Percentiles rank a stretch among this genome's conserved stretches.
phyloP scores from a whole-genome alignment of 2,888 invertebrate species.

The Pseudoips prasinana region DNA sequence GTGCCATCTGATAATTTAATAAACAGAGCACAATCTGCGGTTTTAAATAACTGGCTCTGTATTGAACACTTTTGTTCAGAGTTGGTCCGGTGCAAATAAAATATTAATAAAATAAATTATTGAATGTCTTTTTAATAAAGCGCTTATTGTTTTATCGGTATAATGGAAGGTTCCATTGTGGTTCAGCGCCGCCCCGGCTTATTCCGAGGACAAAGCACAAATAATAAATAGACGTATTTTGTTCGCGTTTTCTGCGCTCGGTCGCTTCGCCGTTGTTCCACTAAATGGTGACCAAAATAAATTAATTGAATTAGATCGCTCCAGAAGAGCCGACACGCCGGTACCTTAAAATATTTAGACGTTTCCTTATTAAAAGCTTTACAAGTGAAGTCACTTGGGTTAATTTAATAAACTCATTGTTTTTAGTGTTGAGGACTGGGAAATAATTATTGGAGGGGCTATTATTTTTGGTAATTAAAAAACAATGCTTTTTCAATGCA shows the following conservation, averaged over 20 bases:
- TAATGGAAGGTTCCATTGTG: conserved; percentile 69
- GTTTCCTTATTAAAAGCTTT: conserved; percentile 48
- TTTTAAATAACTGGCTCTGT: conserved; percentile 37
- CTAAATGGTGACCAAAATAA: conserved; percentile 74
- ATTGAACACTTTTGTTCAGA: conserved; percentile 66
- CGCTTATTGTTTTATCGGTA: conserved; percentile 75
- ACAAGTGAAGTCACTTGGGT: conserved; percentile 48
- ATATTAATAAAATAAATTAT: conserved; percentile 79
- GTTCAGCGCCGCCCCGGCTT: conserved; percentile 62
- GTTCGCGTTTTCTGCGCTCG: conserved; percentile 69
- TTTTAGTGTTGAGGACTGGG: conserved; percentile 22
- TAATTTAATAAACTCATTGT: conserved; percentile 50
- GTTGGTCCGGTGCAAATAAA: conserved; percentile 65
- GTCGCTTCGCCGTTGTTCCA: conserved; percentile 71
- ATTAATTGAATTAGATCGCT: conserved; percentile 78
- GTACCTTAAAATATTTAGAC: conserved; percentile 68
- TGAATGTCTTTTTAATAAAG: conserved; percentile 82
- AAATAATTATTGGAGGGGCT: neutral
- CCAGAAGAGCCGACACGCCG: conserved; percentile 62
- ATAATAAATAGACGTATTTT: conserved; percentile 80
- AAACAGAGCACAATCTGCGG: conserved; percentile 21
- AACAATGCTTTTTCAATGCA: too few species aligned
- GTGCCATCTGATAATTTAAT: conserved; percentile 20
- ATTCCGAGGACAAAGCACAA: conserved; percentile 65
- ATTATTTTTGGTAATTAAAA: too few species aligned